phyloP scores from a whole-genome alignment of 2,888 invertebrate genomes.

The Chalcis sispes region DNA sequence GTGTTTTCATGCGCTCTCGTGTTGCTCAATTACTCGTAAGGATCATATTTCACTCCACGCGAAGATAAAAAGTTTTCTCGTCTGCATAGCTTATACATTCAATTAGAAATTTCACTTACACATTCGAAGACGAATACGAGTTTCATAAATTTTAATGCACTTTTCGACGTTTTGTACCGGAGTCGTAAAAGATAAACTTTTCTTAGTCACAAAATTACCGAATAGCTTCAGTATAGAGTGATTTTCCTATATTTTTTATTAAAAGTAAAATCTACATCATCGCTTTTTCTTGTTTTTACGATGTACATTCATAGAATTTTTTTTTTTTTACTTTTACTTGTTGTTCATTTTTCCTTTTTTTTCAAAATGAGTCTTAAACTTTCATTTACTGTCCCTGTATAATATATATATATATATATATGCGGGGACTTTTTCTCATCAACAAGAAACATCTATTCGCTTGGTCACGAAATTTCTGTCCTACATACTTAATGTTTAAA shows the following conservation, averaged over 20 bases:
- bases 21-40: not conserved
- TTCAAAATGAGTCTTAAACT: conserved; percentile 21
- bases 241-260: conserved; percentile 13
- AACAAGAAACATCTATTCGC: not conserved
- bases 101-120: conserved; percentile 30
- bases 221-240: no score
- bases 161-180: not conserved
- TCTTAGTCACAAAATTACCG: not conserved
- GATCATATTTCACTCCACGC: conserved; percentile 31
- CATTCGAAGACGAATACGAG: conserved; percentile 4
- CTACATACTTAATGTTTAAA: conserved; percentile 19
- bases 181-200: conserved; percentile 19
- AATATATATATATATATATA: conserved; percentile 27
- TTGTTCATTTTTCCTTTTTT: not conserved
- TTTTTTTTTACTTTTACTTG: not conserved
- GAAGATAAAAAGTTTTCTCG: conserved; percentile 45
- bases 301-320: not conserved
- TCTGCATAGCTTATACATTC: conserved; percentile 31
- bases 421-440: conserved; percentile 17
- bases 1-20: not conserved
- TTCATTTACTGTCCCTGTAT: conserved; percentile 24
- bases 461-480: conserved; percentile 3
- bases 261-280: not conserved
- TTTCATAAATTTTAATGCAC: conserved; percentile 12
- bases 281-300: not conserved